phyloP scores from a whole-genome alignment of 2,113 vertebrate species.

The Sisor rabdophorus region DNA sequence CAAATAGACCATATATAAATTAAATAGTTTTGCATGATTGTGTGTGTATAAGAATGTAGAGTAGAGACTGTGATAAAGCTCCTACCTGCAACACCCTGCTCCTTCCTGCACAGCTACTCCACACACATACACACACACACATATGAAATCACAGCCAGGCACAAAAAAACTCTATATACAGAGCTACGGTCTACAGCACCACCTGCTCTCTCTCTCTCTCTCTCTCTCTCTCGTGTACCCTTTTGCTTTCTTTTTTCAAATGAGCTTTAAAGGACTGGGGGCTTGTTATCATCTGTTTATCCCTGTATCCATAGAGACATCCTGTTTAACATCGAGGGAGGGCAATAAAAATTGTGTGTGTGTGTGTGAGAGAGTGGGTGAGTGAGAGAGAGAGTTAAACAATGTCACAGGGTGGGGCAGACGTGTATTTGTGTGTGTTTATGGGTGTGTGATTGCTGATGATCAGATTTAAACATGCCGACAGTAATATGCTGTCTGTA shows the following conservation, averaged over 20 bases:
- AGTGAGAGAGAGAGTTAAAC: slow-evolving; percentile 30
- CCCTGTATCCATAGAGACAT: slow-evolving; percentile 73
- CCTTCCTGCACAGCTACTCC: slow-evolving; percentile 40
- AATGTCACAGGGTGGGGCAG: slow-evolving; percentile 28
- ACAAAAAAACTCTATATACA: slow-evolving; percentile 38
- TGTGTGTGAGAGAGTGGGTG: slow-evolving; percentile 24
- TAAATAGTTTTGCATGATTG: slow-evolving; percentile 6
- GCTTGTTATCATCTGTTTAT: slow-evolving; percentile 86
- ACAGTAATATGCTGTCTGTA: slow-evolving; percentile 10
- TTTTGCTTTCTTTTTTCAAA: slow-evolving; percentile 57
- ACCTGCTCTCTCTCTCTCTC: slow-evolving; percentile 43
- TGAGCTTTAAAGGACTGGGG: slow-evolving; percentile 65
- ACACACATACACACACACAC: slow-evolving; percentile 36
- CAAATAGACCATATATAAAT: not conserved
- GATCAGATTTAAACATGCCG: slow-evolving; percentile 6
- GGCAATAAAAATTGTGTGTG: slow-evolving; percentile 56
- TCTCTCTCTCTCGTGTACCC: slow-evolving; percentile 2
- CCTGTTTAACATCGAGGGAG: slow-evolving; percentile 75
- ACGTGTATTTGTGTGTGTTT: slow-evolving; percentile 14
- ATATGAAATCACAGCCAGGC: slow-evolving; percentile 28
- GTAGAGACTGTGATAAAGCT: slow-evolving; percentile 17
- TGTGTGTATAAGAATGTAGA: slow-evolving; percentile 25
- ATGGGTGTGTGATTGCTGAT: slow-evolving; percentile 8
- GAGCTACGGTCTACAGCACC: slow-evolving; percentile 32
- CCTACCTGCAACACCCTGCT: slow-evolving; percentile 47